Evolutionary conservation across 2,888 invertebrate species (phyloP).

Genomic region (Morpho achilles): DNA sequence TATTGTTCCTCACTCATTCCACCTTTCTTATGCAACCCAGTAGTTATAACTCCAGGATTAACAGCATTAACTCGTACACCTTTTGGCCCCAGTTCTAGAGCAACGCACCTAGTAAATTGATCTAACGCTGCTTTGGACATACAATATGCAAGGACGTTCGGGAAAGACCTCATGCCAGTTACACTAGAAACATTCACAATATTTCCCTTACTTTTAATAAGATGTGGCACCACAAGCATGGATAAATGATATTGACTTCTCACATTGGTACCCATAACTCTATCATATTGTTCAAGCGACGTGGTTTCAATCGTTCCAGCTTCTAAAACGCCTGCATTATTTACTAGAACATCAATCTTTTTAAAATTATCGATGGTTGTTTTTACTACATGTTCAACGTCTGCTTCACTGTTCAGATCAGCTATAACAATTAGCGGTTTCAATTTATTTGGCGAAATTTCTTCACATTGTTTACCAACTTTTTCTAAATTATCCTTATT

Average conservation of each 20-base stretch:
- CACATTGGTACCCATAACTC: slow-evolving; percentile 92
- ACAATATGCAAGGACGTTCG: slow-evolving; percentile 93
- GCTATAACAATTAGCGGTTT: slow-evolving; percentile 80
- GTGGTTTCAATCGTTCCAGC: slow-evolving; percentile 90
- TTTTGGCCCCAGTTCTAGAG: slow-evolving; percentile 88
- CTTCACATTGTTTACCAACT: slow-evolving; percentile 78
- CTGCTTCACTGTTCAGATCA: slow-evolving; percentile 83
- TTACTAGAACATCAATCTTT: slow-evolving; percentile 87
- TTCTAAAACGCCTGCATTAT: slow-evolving; percentile 93
- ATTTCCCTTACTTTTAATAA: slow-evolving; percentile 88
- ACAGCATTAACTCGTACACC: slow-evolving; percentile 93
- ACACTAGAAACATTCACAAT: slow-evolving; percentile 97
- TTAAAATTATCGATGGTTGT: slow-evolving; percentile 82
- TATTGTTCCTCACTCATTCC: slow-evolving; percentile 90
- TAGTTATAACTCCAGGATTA: slow-evolving; percentile 95
- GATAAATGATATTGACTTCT: slow-evolving; percentile 88
- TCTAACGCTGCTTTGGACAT: slow-evolving; percentile 96
- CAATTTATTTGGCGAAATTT: slow-evolving; percentile 46
- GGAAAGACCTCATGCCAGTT: slow-evolving; percentile 91
- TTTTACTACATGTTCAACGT: slow-evolving; percentile 82
- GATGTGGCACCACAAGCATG: slow-evolving; percentile 89
- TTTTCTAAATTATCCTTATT: slow-evolving; percentile 83
- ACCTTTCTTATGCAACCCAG: slow-evolving; percentile 89
- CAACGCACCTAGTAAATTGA: slow-evolving; percentile 94
- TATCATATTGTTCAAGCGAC: slow-evolving; percentile 89